Conservation (phyloP, 2,797 vertebrate genomes). For the Eulemur rubriventer region DNA sequence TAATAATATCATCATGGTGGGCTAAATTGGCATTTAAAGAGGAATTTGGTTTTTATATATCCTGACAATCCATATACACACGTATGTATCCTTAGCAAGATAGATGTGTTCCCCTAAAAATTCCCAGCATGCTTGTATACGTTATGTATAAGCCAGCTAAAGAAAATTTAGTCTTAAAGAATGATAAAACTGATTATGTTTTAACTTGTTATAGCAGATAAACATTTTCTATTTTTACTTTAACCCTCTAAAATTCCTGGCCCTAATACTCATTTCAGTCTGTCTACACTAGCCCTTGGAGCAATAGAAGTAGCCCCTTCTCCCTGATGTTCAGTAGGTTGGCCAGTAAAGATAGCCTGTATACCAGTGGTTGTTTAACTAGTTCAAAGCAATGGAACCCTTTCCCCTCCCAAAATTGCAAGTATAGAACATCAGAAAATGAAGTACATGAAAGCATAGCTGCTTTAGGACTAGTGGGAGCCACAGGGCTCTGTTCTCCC, state of each 20-base stretch:
- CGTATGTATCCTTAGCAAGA: not conserved
- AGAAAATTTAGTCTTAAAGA: constrained; percentile 36
- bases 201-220: not conserved
- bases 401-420: not conserved
- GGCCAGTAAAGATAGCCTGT: not conserved
- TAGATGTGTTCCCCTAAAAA: constrained; percentile 1
- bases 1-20: not conserved
- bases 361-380: not conserved
- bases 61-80: not conserved
- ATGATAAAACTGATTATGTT: constrained; percentile 9
- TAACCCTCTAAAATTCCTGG: not conserved
- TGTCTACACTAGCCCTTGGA: not conserved
- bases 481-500: not conserved
- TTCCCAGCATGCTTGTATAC: not conserved
- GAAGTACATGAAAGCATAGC: not conserved
- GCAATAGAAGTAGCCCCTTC: not conserved
- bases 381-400: not conserved
- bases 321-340: not conserved
- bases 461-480: not conserved
- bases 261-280: not conserved
- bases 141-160: not conserved
- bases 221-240: not conserved
- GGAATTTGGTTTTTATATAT: constrained; percentile 23
- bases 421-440: not conserved
- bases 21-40: constrained; percentile 16